Evolutionary conservation across 2,113 vertebrate genomes (phyloP).

Genomic region (Charadrius vociferus): DNA sequence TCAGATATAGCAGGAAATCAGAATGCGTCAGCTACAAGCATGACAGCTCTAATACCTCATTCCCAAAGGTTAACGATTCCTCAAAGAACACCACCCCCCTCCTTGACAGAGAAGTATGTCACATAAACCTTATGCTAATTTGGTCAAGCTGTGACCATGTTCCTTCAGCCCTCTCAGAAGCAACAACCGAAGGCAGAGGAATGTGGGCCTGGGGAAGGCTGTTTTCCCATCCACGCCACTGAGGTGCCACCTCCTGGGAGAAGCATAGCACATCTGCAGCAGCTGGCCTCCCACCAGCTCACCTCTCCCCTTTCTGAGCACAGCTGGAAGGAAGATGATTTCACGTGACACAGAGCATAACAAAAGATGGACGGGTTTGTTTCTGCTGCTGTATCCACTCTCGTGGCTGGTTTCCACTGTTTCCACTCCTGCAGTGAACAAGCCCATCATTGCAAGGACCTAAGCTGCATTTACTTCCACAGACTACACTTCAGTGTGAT

Average conservation of each 20-base stretch:
- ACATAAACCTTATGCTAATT: not conserved
- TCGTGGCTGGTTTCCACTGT: not conserved
- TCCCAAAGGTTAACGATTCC: not conserved
- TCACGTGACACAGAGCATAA: not conserved
- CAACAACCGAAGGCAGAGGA: not conserved
- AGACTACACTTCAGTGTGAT: not conserved
- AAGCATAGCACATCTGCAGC: not conserved
- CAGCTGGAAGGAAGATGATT: not conserved
- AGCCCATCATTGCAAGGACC: not conserved
- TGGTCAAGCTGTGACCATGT: not conserved
- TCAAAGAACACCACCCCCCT: not conserved
- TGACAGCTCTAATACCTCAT: not conserved
- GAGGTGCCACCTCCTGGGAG: constrained; percentile 7
- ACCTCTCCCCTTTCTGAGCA: not conserved
- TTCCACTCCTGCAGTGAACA: not conserved
- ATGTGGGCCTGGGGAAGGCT: not conserved
- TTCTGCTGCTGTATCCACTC: not conserved
- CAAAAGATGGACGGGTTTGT: not conserved
- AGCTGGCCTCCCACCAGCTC: not conserved
- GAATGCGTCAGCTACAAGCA: not conserved
- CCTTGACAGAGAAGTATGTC: not conserved
- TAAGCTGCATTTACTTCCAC: not conserved
- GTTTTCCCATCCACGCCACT: not conserved
- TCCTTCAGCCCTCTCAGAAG: not conserved
- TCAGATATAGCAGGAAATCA: not conserved